phyloP scores from a whole-genome alignment of 2,113 vertebrate genomes.

The Panthera uncia region DNA sequence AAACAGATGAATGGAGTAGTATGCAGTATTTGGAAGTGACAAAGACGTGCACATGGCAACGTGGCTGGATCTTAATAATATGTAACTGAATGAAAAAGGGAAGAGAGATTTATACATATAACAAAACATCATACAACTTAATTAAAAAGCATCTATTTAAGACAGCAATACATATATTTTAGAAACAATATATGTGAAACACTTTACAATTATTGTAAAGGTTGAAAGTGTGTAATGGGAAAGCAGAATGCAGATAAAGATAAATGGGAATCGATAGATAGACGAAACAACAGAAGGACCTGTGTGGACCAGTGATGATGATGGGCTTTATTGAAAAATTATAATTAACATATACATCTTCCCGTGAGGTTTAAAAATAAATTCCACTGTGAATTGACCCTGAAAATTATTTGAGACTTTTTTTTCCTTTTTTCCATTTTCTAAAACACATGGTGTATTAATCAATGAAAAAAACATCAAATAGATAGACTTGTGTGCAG shows the following conservation, averaged over 20 bases:
- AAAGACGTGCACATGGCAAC: background rate
- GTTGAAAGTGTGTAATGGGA: background rate
- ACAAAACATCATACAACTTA: background rate
- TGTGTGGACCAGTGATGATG: background rate
- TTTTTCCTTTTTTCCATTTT: background rate
- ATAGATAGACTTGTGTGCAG: background rate
- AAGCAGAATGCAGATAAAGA: fast-evolving
- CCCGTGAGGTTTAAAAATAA: background rate
- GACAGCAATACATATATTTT: background rate
- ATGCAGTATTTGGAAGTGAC: background rate
- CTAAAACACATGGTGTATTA: background rate
- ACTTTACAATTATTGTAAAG: background rate
- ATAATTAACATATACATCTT: background rate
- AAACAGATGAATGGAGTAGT: background rate
- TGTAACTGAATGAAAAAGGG: background rate
- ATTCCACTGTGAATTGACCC: background rate
- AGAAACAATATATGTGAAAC: background rate
- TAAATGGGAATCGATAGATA: background rate
- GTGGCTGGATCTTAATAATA: background rate
- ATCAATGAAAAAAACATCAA: background rate
- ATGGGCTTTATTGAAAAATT: background rate
- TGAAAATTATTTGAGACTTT: background rate
- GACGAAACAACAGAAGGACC: background rate
- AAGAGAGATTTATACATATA: background rate
- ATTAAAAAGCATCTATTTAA: background rate